Evolutionary conservation across 2,113 vertebrate genomes (phyloP).

Genomic region (Azemiops feae): DNA sequence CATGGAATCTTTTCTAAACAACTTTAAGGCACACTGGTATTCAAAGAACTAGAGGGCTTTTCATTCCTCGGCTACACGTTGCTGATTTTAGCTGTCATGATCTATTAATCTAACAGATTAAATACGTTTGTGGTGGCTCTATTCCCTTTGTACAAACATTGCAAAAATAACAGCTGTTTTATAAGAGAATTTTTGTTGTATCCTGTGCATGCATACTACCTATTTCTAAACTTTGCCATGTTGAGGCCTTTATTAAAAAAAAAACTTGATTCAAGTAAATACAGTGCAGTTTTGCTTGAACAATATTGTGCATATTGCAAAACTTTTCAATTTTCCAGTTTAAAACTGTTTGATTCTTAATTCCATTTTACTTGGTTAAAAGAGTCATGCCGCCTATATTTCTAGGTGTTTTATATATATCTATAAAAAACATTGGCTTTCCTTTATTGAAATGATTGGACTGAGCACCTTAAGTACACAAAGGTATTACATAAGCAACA

Average conservation of each 20-base stretch:
- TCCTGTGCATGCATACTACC: constrained; percentile 85
- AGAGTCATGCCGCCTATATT: constrained; percentile 79
- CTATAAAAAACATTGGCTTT: constrained; percentile 75
- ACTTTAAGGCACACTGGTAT: constrained; percentile 69
- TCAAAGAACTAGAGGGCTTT: constrained; percentile 63
- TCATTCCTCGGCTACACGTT: constrained; percentile 73
- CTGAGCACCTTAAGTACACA: constrained; percentile 65
- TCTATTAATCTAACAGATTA: constrained; percentile 80
- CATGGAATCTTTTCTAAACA: constrained; percentile 76
- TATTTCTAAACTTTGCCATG: constrained; percentile 85
- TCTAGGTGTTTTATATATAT: constrained; percentile 74
- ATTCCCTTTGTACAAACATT: constrained; percentile 82
- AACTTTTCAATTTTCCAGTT: constrained; percentile 77
- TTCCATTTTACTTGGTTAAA: constrained; percentile 79
- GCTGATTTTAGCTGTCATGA: constrained; percentile 78
- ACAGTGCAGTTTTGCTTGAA: constrained; percentile 82
- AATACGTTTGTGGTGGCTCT: constrained; percentile 81
- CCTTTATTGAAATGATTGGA: constrained; percentile 78
- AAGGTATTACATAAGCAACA: neutral
- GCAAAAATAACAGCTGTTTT: constrained; percentile 79
- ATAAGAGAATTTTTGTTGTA: constrained; percentile 81
- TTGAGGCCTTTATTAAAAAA: constrained; percentile 81
- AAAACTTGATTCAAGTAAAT: constrained; percentile 80
- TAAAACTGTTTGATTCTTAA: constrained; percentile 74
- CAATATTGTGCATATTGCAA: constrained; percentile 78